phyloP scores from a whole-genome alignment of 2,888 invertebrate species.

The Patella depressa region DNA sequence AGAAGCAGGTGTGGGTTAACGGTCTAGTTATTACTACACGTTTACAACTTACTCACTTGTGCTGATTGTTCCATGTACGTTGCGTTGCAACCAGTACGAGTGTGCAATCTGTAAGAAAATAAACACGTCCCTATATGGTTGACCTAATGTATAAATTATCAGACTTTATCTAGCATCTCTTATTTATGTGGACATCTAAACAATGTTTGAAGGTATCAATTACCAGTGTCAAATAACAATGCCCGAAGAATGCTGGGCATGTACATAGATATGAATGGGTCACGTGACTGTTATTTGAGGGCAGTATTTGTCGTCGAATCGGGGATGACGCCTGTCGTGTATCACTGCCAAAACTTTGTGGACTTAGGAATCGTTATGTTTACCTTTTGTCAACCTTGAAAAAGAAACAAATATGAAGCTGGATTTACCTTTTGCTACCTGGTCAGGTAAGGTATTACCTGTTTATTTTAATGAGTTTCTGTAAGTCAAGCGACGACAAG shows the following conservation, averaged over 20 bases:
- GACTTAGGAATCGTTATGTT: background rate
- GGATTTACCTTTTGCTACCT: background rate
- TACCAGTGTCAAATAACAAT: background rate
- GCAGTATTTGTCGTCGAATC: background rate
- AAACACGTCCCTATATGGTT: no score
- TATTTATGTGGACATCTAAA: no score
- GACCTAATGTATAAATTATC: no score
- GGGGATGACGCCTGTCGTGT: conserved; percentile 3
- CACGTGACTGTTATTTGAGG: conserved; percentile 9
- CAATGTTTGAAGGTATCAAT: no score
- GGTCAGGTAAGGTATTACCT: background rate
- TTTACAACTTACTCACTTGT: no score
- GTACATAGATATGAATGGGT: background rate
- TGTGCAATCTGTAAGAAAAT: no score
- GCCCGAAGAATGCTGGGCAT: conserved; percentile 1
- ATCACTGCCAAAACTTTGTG: background rate
- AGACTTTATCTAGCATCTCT: no score
- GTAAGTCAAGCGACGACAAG: no score
- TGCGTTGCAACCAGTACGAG: no score
- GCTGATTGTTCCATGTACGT: no score
- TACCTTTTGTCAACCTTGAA: background rate
- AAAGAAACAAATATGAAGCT: background rate
- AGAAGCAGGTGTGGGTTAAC: no score
- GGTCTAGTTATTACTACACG: no score
- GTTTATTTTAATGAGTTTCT: background rate